Evolutionary conservation across 2,113 vertebrate genomes (phyloP), one percentile per base, ranked within the genome.

Genomic region (Apodemus sylvaticus): DNA sequence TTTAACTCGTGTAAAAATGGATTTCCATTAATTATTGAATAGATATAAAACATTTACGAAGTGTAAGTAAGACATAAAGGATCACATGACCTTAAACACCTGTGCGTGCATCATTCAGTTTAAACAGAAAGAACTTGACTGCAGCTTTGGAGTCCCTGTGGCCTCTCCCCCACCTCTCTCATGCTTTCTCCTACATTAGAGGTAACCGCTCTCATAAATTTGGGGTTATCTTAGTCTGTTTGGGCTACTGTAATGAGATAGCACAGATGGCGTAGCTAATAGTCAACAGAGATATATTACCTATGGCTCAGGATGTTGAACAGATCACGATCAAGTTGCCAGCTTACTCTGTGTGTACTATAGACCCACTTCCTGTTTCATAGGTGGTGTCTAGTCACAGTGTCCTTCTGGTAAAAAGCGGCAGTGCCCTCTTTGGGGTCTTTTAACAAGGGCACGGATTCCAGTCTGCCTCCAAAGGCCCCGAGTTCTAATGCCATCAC

Each of bases 11-110:
- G 81, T 86, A 5, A 93, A 94, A 92, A 90, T 71, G 42, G 16
- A 12, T 34, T 95, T 93, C 94, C 85, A 94, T 96, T 90, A 82
- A 93, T 96, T 93, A 94, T 94, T 93, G 85, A 94, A 48, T 42
- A 42, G 58, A 36, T 79, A 62, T 93, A 64, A 96, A 97, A 90
- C 93, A 92, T 97, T 94, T 78, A 95, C 78, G 51, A 94, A 86
- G 66, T 81, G 11, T 85, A 42, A 29, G 6, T 62, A 79, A 79
- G 74, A 31, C 45, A 73, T 42, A 89, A 94, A 95, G 62, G 45
- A 48, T 92, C 89, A 66, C 11, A 11, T 0, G 24, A 42, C n/a
- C 53, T 90, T 17, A 89, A 22, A 86, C 48, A 96, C 60, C n/a
- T 96, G 68, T 90, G 70, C 19, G 2, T 60, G 20, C 17, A 70